Conservation (phyloP, 1,140 invertebrate genomes). For the Orussus abietinus region DNA sequence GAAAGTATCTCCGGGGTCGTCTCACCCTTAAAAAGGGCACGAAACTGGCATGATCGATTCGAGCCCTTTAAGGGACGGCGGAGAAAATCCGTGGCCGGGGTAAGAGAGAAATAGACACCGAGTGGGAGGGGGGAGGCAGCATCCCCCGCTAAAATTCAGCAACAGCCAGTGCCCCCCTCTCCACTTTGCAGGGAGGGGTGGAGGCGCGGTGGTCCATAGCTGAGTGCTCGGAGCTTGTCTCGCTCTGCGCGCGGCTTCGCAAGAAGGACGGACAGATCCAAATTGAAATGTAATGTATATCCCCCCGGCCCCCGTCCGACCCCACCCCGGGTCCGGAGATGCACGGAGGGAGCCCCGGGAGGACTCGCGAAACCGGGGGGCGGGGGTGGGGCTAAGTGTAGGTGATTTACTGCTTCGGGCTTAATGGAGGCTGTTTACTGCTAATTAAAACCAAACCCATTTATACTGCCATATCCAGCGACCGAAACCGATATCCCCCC, state of each 20-base stretch:
- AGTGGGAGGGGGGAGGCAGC: too few relatives aligned
- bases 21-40: too few relatives aligned
- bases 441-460: constrained; percentile 49
- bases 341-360: constrained; percentile 10
- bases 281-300: constrained; percentile 48
- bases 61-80: too few relatives aligned
- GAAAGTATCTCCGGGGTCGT: too few relatives aligned
- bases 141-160: too few relatives aligned
- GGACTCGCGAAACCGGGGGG: constrained; percentile 7
- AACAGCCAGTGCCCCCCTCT: too few relatives aligned
- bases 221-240: constrained; percentile 23
- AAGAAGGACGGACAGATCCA: constrained; percentile 33
- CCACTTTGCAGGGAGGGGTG: too few relatives aligned
- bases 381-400: constrained; percentile 33
- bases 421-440: constrained; percentile 50
- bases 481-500: constrained; percentile 34
- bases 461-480: constrained; percentile 30
- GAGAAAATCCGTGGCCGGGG: too few relatives aligned
- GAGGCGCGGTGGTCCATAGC: constrained; percentile 24
- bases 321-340: constrained; percentile 9
- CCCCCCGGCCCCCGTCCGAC: constrained; percentile 19
- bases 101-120: too few relatives aligned
- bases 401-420: constrained; percentile 44
- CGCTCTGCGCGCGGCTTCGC: constrained; percentile 16
- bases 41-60: neutral